A percentile compares a stretch with the other conserved stretches of the same genome.
These are phyloP conservation scores for Brachyrhaphis roseni DNA, from an alignment of 2,797 vertebrate species.

Conservation along the genomic window DNA sequence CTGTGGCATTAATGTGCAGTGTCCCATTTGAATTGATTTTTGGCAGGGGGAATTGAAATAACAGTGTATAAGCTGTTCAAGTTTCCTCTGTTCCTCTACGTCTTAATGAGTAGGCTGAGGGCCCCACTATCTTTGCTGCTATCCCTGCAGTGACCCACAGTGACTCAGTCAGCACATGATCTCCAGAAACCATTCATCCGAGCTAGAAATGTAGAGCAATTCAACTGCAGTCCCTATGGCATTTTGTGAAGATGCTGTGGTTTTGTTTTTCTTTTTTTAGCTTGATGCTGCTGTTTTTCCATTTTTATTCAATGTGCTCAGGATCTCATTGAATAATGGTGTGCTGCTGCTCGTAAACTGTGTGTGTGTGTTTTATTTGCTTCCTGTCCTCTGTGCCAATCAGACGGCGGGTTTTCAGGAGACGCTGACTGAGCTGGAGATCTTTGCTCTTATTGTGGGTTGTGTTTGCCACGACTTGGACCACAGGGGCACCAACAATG, in stretches of 20 bases:
- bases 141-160: constrained; percentile 64
- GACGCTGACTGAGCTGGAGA: constrained; percentile 95
- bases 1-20: constrained; percentile 47
- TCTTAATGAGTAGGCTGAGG: constrained; percentile 65
- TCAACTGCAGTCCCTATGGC: constrained; percentile 57
- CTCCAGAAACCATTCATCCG: constrained; percentile 60
- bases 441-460: constrained; percentile 95
- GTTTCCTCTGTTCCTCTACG: constrained; percentile 47
- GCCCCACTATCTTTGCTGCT: constrained; percentile 50
- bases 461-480: constrained; percentile 99
- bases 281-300: constrained; percentile 39
- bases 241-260: constrained; percentile 42
- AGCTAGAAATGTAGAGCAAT: constrained; percentile 59
- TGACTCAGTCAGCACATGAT: constrained; percentile 71
- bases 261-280: constrained; percentile 22
- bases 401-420: constrained; percentile 98
- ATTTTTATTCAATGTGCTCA: constrained; percentile 50
- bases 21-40: constrained; percentile 66
- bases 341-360: neutral
- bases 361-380: constrained; percentile 37
- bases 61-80: constrained; percentile 63
- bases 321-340: constrained; percentile 23
- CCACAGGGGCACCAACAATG: constrained; percentile 99
- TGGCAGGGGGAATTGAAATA: constrained; percentile 56
- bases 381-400: constrained; percentile 53